Conservation (phyloP, 2,888 invertebrate genomes). For the Trichopria drosophilae region DNA sequence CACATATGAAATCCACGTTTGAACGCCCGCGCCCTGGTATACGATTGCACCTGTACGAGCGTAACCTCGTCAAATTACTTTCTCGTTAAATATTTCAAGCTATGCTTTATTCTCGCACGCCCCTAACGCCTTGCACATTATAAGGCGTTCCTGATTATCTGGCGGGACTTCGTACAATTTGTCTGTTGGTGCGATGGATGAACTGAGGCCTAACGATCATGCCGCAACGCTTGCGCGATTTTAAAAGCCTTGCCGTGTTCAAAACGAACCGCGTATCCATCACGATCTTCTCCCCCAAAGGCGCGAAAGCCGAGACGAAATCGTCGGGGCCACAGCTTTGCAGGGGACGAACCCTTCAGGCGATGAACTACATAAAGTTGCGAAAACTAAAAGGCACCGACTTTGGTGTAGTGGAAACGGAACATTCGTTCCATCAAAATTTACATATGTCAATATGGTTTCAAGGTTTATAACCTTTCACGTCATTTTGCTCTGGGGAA, state of each 20-base stretch:
- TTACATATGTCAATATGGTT: too few relatives aligned
- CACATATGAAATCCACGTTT: too few relatives aligned
- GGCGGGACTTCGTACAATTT: constrained; percentile 32
- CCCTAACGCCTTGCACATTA: constrained; percentile 47
- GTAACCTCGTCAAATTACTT: constrained; percentile 46
- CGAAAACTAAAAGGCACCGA: too few relatives aligned
- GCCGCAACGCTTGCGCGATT: constrained; percentile 36
- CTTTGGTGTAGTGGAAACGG: too few relatives aligned
- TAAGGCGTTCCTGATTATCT: constrained; percentile 50
- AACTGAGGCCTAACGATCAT: constrained; percentile 44
- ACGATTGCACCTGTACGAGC: constrained; percentile 33
- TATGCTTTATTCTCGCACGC: constrained; percentile 51
- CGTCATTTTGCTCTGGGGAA: too few relatives aligned
- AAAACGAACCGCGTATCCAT: constrained; percentile 44
- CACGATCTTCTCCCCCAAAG: constrained; percentile 40
- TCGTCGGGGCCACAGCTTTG: too few relatives aligned
- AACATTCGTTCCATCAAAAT: too few relatives aligned
- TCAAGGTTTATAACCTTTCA: too few relatives aligned
- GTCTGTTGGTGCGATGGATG: constrained; percentile 27
- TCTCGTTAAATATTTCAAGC: constrained; percentile 52
- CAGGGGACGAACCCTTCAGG: too few relatives aligned
- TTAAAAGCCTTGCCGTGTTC: constrained; percentile 41
- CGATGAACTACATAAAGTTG: too few relatives aligned
- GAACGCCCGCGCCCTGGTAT: constrained; percentile 11
- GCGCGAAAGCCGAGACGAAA: constrained; percentile 10